These are phyloP conservation scores for Drosophila bunnanda DNA, from an alignment of 2,888 invertebrate genomes.

Conservation along the genomic window DNA sequence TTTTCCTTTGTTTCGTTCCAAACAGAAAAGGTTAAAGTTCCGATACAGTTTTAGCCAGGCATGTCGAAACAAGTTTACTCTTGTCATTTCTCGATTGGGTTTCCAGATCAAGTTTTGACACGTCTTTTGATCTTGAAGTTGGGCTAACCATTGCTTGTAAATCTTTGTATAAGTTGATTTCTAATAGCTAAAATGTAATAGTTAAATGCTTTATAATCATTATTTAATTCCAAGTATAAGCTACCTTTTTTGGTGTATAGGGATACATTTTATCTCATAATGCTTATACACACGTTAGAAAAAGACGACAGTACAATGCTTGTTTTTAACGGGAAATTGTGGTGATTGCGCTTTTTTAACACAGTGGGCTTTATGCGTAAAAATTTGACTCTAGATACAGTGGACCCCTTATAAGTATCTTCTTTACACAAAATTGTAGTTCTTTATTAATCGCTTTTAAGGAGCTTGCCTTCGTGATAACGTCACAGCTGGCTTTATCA, in stretches of 20 bases:
- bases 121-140: not conserved
- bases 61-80: conserved; percentile 27
- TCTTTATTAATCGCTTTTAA: too few relatives aligned
- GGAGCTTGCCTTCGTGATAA: too few relatives aligned
- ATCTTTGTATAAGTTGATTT: not conserved
- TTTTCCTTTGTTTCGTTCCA: conserved; percentile 38
- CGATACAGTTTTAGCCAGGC: conserved; percentile 32
- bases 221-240: not conserved
- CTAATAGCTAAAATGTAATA: not conserved
- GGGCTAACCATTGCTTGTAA: not conserved
- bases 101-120: conserved; percentile 6
- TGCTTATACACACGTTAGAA: too few relatives aligned
- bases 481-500: not conserved
- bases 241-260: too few relatives aligned
- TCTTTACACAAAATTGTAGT: too few relatives aligned
- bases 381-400: not conserved
- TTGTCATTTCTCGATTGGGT: conserved; percentile 17
- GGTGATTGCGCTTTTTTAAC: too few relatives aligned
- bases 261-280: too few relatives aligned
- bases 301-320: not conserved
- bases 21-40: conserved; percentile 49
- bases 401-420: not conserved
- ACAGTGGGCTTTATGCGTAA: too few relatives aligned
- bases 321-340: too few relatives aligned
- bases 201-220: not conserved